Percentiles rank a stretch among this genome's conserved stretches.
Conservation (phyloP, 2,113 vertebrate genomes). For the Morone saxatilis region DNA sequence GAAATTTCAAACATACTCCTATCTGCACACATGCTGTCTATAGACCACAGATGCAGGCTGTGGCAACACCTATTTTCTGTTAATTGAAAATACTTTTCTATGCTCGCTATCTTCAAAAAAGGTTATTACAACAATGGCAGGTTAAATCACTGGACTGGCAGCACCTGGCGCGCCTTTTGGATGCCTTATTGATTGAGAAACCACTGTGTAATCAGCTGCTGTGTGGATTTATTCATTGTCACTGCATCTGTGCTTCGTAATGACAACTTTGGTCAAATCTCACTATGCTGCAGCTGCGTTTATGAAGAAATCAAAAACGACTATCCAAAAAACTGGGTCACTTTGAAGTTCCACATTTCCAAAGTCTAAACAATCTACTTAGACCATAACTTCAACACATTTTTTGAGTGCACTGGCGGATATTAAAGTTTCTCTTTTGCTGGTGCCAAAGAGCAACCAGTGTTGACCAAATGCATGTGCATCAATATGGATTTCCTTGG, state of each 20-base stretch:
- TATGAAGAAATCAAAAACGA: slow-evolving; percentile 65
- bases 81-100: slow-evolving; percentile 50
- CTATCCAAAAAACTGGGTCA: slow-evolving; percentile 75
- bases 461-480: background rate
- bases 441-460: slow-evolving; percentile 14
- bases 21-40: background rate
- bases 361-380: slow-evolving; percentile 76
- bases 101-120: slow-evolving; percentile 36
- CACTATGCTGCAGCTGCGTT: slow-evolving; percentile 58
- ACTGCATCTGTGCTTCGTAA: slow-evolving; percentile 53
- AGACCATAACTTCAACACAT: slow-evolving; percentile 64
- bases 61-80: slow-evolving; percentile 23
- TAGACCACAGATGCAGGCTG: background rate
- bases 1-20: slow-evolving; percentile 27
- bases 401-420: slow-evolving; percentile 30
- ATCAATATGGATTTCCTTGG: slow-evolving; percentile 30
- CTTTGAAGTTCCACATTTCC: slow-evolving; percentile 74
- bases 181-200: slow-evolving; percentile 38
- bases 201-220: slow-evolving; percentile 47
- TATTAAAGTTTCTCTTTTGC: slow-evolving; percentile 45
- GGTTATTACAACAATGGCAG: slow-evolving; percentile 48
- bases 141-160: slow-evolving; percentile 20
- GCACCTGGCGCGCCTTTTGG: background rate
- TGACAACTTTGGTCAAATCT: slow-evolving; percentile 64
- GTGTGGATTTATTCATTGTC: slow-evolving; percentile 46